Conservation (phyloP, 2,888 invertebrate genomes). For the Ornithoptera priamus region DNA sequence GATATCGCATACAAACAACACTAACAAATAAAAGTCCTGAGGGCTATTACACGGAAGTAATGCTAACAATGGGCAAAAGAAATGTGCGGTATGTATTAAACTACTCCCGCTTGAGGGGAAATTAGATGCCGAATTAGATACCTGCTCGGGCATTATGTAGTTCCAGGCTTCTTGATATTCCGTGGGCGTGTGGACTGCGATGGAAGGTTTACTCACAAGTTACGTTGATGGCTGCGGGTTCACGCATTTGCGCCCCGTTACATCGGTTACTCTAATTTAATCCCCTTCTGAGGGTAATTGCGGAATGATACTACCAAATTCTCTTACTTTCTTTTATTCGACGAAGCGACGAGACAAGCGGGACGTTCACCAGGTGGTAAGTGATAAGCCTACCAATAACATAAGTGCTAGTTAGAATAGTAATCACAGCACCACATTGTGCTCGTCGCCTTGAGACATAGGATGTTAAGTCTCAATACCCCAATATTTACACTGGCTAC, state of each 20-base stretch:
- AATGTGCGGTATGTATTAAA: constrained; percentile 16
- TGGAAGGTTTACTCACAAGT: constrained; percentile 24
- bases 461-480: no score
- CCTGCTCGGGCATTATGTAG: constrained; percentile 41
- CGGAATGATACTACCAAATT: background rate
- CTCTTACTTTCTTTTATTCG: background rate
- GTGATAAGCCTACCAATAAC: no score
- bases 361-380: no score
- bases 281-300: constrained; percentile 13
- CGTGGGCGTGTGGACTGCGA: constrained; percentile 17
- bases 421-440: no score
- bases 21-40: constrained; percentile 11
- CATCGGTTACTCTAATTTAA: constrained; percentile 15
- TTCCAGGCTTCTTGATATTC: constrained; percentile 45
- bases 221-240: constrained; percentile 25
- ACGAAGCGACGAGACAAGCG: no score
- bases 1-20: background rate
- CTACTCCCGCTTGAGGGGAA: constrained; percentile 41
- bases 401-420: no score
- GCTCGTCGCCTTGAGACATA: no score
- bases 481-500: no score
- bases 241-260: constrained; percentile 23
- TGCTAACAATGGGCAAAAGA: constrained; percentile 21
- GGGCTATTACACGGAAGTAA: constrained; percentile 9
- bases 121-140: constrained; percentile 40